Percentiles rank a stretch among this genome's conserved stretches.
Conservation (phyloP, 2,113 vertebrate genomes). For the Ranitomeya variabilis region DNA sequence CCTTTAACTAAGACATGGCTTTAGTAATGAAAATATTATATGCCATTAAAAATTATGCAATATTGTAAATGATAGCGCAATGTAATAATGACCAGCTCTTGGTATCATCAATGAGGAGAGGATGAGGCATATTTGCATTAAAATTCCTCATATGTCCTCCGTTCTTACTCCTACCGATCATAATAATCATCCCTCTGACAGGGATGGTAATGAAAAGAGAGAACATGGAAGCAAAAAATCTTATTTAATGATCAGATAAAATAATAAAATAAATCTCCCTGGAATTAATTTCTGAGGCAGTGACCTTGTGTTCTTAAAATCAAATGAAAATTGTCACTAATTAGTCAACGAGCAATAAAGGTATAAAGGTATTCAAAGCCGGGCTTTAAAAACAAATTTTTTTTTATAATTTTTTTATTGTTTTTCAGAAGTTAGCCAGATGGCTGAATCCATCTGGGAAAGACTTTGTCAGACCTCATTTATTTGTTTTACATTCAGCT, state of each 20-base stretch:
- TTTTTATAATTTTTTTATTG: neutral
- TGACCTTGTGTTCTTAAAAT: slow-evolving; percentile 40
- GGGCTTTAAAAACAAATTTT: neutral
- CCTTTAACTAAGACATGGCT: slow-evolving; percentile 7
- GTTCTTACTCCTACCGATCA: slow-evolving; percentile 45
- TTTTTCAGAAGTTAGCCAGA: slow-evolving; percentile 37
- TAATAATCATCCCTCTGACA: slow-evolving; percentile 42
- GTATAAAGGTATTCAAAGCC: neutral
- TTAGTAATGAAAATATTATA: slow-evolving; percentile 27
- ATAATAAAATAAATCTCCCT: neutral
- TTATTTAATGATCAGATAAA: slow-evolving; percentile 45
- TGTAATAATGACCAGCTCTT: slow-evolving; percentile 7
- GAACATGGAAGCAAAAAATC: slow-evolving; percentile 36
- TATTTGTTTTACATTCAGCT: slow-evolving; percentile 45
- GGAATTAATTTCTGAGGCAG: slow-evolving; percentile 4
- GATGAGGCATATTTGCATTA: slow-evolving; percentile 42
- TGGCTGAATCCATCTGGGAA: slow-evolving; percentile 49
- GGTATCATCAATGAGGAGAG: neutral
- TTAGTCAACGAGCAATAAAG: slow-evolving; percentile 18
- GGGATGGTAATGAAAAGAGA: slow-evolving; percentile 44
- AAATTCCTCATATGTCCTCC: slow-evolving; percentile 29
- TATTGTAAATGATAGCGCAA: slow-evolving; percentile 17
- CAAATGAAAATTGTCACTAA: slow-evolving; percentile 26
- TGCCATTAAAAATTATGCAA: slow-evolving; percentile 25
- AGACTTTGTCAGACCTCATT: slow-evolving; percentile 53